Evolutionary conservation across 2,797 vertebrate species (phyloP), one percentile per base, ranked within the genome.

Genomic region (Spinus olivaceus): DNA sequence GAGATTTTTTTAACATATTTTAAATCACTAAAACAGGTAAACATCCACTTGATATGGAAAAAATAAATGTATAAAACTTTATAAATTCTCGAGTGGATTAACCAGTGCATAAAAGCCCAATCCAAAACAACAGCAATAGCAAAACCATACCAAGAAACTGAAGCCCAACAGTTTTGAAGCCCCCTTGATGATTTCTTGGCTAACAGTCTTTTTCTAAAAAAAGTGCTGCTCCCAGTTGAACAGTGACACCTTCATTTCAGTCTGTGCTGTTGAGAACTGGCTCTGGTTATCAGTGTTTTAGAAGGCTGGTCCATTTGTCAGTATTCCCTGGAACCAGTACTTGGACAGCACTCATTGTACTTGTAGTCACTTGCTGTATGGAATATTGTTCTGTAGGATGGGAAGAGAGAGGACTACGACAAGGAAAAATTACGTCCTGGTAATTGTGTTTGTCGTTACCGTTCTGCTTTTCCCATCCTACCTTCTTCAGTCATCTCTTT

Each of bases 381-480:
- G 97, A 97, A 97, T 97, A 74, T 95, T 97, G 96, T 96, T 95
- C 91, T 95, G 94, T 97, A 96, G 96, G 95, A 96, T 96, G 96
- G 96, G 96, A 90, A 95, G 95, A 96, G 94, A 96, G 95, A 96
- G 93, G 89, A 96, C 88, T 91, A 57, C 27, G 90, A 96, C 94
- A 97, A 85, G 95, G 90, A 76, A 86, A 86, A 95, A 96, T 97
- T 97, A 96, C 87, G 1, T 95, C 30, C 92, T 95, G 83, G 96
- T 96, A 96, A 96, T 96, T 94, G 85, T 96, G 96, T 96, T 96
- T 97, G 94, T 96, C 87, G 91, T 90, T 90, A 94, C 92, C 14
- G 51, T 96, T 96, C 96, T 96, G 47, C 96, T 97, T 97, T 96
- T 97, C 92, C 96, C 97, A 96, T 95, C 92, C 94, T 97, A 47